Percentiles rank a stretch among this genome's conserved stretches.
Evolutionary conservation across 2,888 invertebrate genomes (phyloP).

Genomic region (Chrysopilus asiliformis): DNA sequence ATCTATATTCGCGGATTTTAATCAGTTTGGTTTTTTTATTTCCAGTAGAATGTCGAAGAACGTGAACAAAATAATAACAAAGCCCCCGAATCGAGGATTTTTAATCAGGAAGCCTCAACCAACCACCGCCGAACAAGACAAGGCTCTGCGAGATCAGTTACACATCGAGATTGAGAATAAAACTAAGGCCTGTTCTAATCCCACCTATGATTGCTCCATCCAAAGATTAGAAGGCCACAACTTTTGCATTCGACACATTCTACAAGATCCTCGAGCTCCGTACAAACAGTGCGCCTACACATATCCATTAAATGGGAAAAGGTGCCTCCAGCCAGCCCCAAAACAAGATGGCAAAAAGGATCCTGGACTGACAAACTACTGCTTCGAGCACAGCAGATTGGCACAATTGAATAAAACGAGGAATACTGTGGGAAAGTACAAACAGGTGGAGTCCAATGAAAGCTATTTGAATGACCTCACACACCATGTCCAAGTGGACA

Average conservation of each 20-base stretch:
- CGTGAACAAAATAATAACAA: constrained; percentile 12
- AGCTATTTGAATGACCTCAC: constrained; percentile 48
- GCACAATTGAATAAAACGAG: constrained; percentile 49
- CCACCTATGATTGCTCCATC: constrained; percentile 51
- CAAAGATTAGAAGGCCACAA: constrained; percentile 56
- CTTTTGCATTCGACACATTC: constrained; percentile 70
- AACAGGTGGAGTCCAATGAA: constrained; percentile 52
- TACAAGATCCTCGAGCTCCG: constrained; percentile 70
- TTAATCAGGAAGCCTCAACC: constrained; percentile 11
- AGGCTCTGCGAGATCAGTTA: constrained; percentile 38
- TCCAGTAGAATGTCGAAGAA: constrained; percentile 5
- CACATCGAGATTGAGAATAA: constrained; percentile 49
- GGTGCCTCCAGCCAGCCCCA: constrained; percentile 67
- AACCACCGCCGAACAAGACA: constrained; percentile 23
- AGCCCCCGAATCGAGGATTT: constrained; percentile 13
- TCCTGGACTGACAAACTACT: constrained; percentile 39
- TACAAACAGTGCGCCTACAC: constrained; percentile 68
- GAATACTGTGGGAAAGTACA: constrained; percentile 42
- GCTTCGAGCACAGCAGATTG: constrained; percentile 54
- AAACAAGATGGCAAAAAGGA: constrained; percentile 59
- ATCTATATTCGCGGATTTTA: not conserved
- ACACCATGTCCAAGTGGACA: constrained; percentile 44
- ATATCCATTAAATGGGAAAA: constrained; percentile 51
- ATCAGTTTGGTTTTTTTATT: not conserved
- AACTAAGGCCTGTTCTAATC: constrained; percentile 47